These are phyloP conservation scores for Plutella xylostella DNA, from an alignment of 2,888 invertebrate genomes.

Conservation along the genomic window DNA sequence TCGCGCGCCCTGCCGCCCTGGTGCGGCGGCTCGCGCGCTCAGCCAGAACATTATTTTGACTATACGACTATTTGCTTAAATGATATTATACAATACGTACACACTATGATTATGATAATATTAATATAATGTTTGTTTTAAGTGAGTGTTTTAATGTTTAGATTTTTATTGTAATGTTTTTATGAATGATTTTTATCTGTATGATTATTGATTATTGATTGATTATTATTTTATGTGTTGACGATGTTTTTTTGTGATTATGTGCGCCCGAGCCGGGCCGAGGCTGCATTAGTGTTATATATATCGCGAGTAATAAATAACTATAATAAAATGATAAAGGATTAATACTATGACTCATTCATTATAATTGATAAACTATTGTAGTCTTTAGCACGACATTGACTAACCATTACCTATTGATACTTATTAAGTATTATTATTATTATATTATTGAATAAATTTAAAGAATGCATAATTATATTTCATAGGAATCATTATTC, in stretches of 20 bases:
- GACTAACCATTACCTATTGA: slow-evolving; percentile 69
- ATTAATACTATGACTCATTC: slow-evolving; percentile 66
- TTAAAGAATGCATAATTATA: slow-evolving; percentile 71
- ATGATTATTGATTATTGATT: slow-evolving; percentile 62
- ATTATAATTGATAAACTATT: slow-evolving; percentile 57
- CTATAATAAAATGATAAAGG: slow-evolving; percentile 57
- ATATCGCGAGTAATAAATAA: slow-evolving; percentile 54
- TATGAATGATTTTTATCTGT: slow-evolving; percentile 71
- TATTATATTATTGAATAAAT: slow-evolving; percentile 69
- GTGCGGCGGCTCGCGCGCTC: slow-evolving; percentile 43
- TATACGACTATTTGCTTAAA: slow-evolving; percentile 69
- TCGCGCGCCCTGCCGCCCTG: slow-evolving; percentile 38
- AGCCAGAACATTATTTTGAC: slow-evolving; percentile 56
- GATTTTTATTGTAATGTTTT: slow-evolving; percentile 72
- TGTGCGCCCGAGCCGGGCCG: slow-evolving; percentile 51
- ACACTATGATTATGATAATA: slow-evolving; percentile 69
- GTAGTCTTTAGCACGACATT: slow-evolving; percentile 66
- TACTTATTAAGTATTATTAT: slow-evolving; percentile 71
- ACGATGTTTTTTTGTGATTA: slow-evolving; percentile 68
- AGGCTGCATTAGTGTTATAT: slow-evolving; percentile 58
- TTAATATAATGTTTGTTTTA: slow-evolving; percentile 71
- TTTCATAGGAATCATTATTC: slow-evolving; percentile 72
- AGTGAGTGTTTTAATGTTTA: slow-evolving; percentile 69
- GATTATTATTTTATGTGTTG: slow-evolving; percentile 71
- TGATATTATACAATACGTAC: slow-evolving; percentile 67